Base-by-base conservation (phyloP, 2,888 invertebrate species). In the Bibio marci region DNA sequence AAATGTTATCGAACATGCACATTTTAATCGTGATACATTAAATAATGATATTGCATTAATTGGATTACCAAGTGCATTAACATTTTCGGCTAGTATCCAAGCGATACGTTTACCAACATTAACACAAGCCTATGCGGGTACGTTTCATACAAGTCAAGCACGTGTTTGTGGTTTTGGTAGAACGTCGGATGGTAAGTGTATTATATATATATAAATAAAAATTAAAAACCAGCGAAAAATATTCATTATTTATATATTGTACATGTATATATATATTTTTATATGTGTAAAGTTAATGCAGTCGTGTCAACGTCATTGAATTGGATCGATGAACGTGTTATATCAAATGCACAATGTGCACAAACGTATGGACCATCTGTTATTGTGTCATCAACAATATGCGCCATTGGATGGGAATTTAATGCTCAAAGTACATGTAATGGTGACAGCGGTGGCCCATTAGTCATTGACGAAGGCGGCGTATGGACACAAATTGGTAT, bases 121-220 rank as follows among this genome's bases (percentile, higher is more conserved):
- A 15, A 32, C 37, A 3, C 41, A 46, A 41, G 28, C 47, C 11
- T 48, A 47, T 43, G 49, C 43, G 38, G 49, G 47, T 43, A 49
- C 50, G 41, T 59, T 53, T 5, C 58, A 60, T 6, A 56, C 57
- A 3, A 62, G 62, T 18, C 62, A 54, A 47, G 63, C 62, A 17
- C 50, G 50, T 30, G 56, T 54, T n/a, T 51, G 53, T 12, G 58
- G 59, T 44, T 34, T 57, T 36, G 36, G 36, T 17, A 10, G 18
- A 15, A 27, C 28, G 3, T 26, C 17, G 10, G 36, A 36, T 36
- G 28, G 36, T 35, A 35, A 31, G n/a, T 30, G 4, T 30, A 11
- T 11, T 11, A n/a, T 30, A n/a, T n/a, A n/a, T n/a, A 22, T 22
- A 22, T 22, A 22, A 22, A 22, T 22, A n/a, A n/a, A n/a, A n/a